Conservation (phyloP, 2,797 vertebrate species). For the Anomalospiza imberbis region DNA sequence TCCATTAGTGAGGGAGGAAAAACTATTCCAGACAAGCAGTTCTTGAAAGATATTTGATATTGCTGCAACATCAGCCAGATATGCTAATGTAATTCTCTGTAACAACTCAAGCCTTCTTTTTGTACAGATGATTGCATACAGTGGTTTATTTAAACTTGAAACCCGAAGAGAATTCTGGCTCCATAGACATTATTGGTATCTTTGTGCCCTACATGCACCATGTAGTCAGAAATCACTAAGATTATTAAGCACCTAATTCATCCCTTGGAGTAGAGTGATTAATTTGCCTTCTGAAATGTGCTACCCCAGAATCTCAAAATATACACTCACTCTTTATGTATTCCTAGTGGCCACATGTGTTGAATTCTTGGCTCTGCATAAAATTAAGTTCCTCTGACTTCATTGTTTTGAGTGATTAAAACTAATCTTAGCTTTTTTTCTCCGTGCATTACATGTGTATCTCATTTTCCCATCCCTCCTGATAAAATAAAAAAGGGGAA, state of each 20-base stretch:
- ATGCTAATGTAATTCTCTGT: not conserved
- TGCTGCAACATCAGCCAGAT: not conserved
- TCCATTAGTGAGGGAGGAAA: slow-evolving; percentile 26
- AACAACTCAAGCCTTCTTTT: not conserved
- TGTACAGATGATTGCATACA: not conserved
- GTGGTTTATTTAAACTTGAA: slow-evolving; percentile 59
- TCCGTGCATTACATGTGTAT: accelerated
- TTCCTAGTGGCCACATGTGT: not conserved
- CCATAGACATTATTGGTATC: not conserved
- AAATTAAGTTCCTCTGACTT: not conserved
- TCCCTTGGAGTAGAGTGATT: slow-evolving; percentile 3
- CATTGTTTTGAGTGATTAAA: not conserved
- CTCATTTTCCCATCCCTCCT: not conserved
- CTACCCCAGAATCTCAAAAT: slow-evolving; percentile 28
- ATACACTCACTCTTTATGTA: not conserved
- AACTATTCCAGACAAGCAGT: slow-evolving; percentile 17
- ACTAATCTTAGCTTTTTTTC: not conserved
- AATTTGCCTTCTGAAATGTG: slow-evolving; percentile 40
- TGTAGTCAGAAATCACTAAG: not conserved
- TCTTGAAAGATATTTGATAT: slow-evolving; percentile 42
- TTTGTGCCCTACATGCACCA: not conserved
- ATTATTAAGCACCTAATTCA: slow-evolving; percentile 39
- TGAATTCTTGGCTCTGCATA: not conserved
- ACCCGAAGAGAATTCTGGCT: slow-evolving; percentile 19
- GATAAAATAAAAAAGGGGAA: not conserved